These are phyloP conservation scores for Lymantria monacha DNA, from an alignment of 2,888 invertebrate species.

Conservation along the genomic window DNA sequence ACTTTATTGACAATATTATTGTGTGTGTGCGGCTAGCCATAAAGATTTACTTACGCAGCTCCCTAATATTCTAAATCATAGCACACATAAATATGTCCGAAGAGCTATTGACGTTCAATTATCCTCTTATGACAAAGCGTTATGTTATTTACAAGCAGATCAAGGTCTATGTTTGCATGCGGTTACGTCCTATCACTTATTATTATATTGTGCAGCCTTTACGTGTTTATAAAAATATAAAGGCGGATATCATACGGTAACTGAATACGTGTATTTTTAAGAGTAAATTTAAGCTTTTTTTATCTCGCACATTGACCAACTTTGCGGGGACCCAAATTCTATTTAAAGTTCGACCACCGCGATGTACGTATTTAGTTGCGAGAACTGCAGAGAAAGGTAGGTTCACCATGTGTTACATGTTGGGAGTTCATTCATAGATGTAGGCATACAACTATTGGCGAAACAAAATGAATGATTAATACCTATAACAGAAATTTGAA, in stretches of 20 bases:
- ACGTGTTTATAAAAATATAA: slow-evolving; percentile 39
- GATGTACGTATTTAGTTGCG: slow-evolving; percentile 56
- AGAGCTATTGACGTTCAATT: too few relatives aligned
- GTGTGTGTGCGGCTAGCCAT: too few relatives aligned
- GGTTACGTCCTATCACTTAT: background rate
- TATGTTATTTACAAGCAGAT: too few relatives aligned
- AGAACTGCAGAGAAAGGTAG: slow-evolving; percentile 26
- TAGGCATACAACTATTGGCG: slow-evolving; percentile 6
- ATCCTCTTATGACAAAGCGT: too few relatives aligned
- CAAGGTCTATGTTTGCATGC: too few relatives aligned
- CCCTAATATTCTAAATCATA: too few relatives aligned
- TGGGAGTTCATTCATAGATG: slow-evolving; percentile 45
- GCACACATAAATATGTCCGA: too few relatives aligned
- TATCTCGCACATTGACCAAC: slow-evolving; percentile 27
- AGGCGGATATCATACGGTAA: slow-evolving; percentile 55
- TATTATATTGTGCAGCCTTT: background rate
- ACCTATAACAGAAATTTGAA: background rate
- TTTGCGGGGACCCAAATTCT: slow-evolving; percentile 58
- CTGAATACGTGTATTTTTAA: background rate
- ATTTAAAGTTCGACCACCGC: slow-evolving; percentile 72
- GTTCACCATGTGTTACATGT: slow-evolving; percentile 18
- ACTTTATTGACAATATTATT: too few relatives aligned
- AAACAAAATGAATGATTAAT: slow-evolving; percentile 6
- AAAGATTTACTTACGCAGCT: too few relatives aligned
- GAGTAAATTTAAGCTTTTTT: slow-evolving; percentile 14